Percentiles rank a stretch among this genome's conserved stretches.
Conservation (phyloP, 1,140 invertebrate genomes). For the Danaus melanippus region DNA sequence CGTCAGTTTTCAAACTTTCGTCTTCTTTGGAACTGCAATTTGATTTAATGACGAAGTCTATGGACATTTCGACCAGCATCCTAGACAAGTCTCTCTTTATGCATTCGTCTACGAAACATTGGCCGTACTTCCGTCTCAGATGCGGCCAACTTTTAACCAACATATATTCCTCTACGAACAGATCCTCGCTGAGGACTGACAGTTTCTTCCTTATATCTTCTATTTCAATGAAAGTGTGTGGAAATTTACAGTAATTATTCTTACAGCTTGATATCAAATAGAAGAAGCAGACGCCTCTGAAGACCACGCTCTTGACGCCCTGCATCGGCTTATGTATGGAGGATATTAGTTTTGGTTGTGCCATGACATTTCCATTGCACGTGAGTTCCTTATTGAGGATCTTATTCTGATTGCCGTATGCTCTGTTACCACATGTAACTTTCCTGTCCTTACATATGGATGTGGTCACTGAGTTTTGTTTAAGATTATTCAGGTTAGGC, state of each 20-base stretch:
- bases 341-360: conserved; percentile 16
- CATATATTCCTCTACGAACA: conserved; percentile 45
- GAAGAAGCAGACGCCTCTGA: conserved; percentile 40
- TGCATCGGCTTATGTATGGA: conserved; percentile 15
- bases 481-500: conserved; percentile 3
- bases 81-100: conserved; percentile 28
- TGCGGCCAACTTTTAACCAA: conserved; percentile 20
- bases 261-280: conserved; percentile 36
- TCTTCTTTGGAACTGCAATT: conserved; percentile 19
- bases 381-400: not conserved
- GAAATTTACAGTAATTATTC: conserved; percentile 30
- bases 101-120: conserved; percentile 38
- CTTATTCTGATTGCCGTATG: conserved; percentile 2
- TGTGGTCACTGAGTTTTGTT: conserved; percentile 41
- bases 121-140: conserved; percentile 33
- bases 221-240: conserved; percentile 19
- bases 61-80: conserved; percentile 41
- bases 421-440: conserved; percentile 5
- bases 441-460: conserved; percentile 23
- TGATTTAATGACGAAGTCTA: conserved; percentile 29
- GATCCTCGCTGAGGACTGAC: conserved; percentile 16
- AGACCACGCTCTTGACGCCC: conserved; percentile 25
- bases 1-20: conserved; percentile 15
- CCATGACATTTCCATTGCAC: not conserved
- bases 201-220: conserved; percentile 20